These are phyloP conservation scores for Dasyurus viverrinus DNA, from an alignment of 2,113 vertebrate species.

Conservation along the genomic window DNA sequence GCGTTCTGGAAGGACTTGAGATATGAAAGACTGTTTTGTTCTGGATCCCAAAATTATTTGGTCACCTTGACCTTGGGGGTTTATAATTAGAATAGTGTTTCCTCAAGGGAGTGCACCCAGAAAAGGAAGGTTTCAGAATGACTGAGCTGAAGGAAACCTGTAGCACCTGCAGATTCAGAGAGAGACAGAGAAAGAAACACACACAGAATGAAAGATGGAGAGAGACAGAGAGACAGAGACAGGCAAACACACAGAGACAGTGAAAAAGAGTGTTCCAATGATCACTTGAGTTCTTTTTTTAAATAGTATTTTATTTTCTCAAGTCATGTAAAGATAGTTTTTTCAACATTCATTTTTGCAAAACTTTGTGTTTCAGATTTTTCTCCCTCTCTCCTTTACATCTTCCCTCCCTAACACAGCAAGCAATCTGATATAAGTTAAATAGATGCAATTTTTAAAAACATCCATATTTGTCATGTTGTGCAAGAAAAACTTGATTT, in stretches of 20 bases:
- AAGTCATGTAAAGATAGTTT: too few species aligned
- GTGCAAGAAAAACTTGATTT: neutral
- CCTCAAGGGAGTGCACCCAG: constrained; percentile 20
- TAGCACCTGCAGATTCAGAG: neutral
- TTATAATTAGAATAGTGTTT: constrained; percentile 41
- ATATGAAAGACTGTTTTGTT: neutral
- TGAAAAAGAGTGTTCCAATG: neutral
- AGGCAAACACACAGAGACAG: neutral
- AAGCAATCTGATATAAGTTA: too few species aligned
- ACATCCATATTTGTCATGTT: too few species aligned
- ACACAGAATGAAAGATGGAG: neutral
- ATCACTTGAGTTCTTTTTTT: too few species aligned
- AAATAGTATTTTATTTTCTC: too few species aligned
- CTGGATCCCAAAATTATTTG: neutral
- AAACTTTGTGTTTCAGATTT: too few species aligned
- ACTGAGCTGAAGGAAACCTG: constrained; percentile 45
- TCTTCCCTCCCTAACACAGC: too few species aligned
- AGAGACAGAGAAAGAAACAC: neutral
- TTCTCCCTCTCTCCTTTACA: too few species aligned
- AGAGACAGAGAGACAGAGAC: too few species aligned
- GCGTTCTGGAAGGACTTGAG: neutral
- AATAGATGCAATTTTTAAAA: too few species aligned
- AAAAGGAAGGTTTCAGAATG: constrained; percentile 64
- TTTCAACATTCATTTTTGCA: too few species aligned
- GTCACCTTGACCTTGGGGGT: neutral